Conservation (phyloP, 1,140 invertebrate genomes). For the Heliconius eleuchia region DNA sequence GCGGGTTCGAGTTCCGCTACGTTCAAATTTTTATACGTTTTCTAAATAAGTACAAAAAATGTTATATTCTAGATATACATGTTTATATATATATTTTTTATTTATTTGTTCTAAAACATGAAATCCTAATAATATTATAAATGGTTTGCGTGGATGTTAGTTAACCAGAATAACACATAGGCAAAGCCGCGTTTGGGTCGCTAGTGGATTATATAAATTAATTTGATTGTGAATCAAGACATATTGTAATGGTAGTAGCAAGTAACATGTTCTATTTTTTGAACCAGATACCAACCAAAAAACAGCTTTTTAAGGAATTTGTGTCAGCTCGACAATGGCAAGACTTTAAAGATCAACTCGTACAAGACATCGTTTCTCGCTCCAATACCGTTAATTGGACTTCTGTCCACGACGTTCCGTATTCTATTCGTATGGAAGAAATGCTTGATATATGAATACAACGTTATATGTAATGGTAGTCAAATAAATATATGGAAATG, state of each 20-base stretch:
- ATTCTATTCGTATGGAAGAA: slow-evolving; percentile 82
- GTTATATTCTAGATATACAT: neutral
- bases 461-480: neutral
- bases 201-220: too few relatives aligned
- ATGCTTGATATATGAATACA: slow-evolving; percentile 63
- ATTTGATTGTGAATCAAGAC: neutral
- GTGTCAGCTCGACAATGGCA: slow-evolving; percentile 81
- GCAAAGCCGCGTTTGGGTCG: too few relatives aligned
- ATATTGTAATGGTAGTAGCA: neutral
- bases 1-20: too few relatives aligned
- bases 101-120: too few relatives aligned
- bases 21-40: too few relatives aligned
- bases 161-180: too few relatives aligned
- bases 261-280: slow-evolving; percentile 15
- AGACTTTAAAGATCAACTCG: slow-evolving; percentile 77
- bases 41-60: neutral
- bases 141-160: too few relatives aligned
- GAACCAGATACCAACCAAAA: slow-evolving; percentile 79
- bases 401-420: slow-evolving; percentile 83
- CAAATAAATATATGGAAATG: neutral
- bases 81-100: too few relatives aligned
- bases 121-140: too few relatives aligned
- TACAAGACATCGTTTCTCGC: slow-evolving; percentile 74
- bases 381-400: slow-evolving; percentile 79
- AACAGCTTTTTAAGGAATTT: slow-evolving; percentile 82